Evolutionary conservation across 2,113 vertebrate genomes (phyloP), one percentile per base, ranked within the genome.

Genomic region (Cyphomyrus plagiostoma): DNA sequence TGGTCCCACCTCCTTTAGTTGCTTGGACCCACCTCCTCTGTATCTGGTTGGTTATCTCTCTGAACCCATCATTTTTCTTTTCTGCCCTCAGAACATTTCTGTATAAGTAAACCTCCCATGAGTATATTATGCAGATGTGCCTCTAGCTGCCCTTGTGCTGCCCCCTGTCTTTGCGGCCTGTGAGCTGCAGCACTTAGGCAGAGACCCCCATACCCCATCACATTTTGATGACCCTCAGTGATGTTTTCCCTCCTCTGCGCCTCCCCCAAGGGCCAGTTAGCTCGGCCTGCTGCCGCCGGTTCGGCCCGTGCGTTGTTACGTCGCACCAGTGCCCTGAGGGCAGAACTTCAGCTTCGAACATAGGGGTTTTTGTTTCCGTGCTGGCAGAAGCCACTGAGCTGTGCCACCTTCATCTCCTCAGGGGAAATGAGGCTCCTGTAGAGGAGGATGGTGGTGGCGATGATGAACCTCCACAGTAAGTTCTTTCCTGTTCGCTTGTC

Each of bases 391-490:
- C 89, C 88, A 88, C 70, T 93, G 89, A 94, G 89, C 91, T 49
- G 46, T 88, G 89, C 91, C 94, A 91, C 91, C 90, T 93, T 96
- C 94, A 91, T 97, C 95, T 97, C 95, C 95, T 91, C 95, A 99
- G 98, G 97, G 98, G 98, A 92, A 98, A 99, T 90, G 97, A 99
- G 96, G 97, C 98, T 96, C 98, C 98, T 96, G 97, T 99, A 97
- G 98, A 98, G 96, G 98, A 98, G 96, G 98, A 99, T 95, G 97
- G 97, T 94, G 95, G 94, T 94, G 95, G 93, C 94, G 95, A 90
- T 95, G 95, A 97, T 95, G 98, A 99, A 95, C 95, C 98, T 94
- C 97, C 97, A 96, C 98, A 98, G 98, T 99, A 98, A 98, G 98
- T 98, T 91, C 58, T 92, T 93, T 93, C 92, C 83, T 52, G 85